These are phyloP conservation scores for Podarcis muralis DNA, from an alignment of 2,113 vertebrate species.

Conservation along the genomic window DNA sequence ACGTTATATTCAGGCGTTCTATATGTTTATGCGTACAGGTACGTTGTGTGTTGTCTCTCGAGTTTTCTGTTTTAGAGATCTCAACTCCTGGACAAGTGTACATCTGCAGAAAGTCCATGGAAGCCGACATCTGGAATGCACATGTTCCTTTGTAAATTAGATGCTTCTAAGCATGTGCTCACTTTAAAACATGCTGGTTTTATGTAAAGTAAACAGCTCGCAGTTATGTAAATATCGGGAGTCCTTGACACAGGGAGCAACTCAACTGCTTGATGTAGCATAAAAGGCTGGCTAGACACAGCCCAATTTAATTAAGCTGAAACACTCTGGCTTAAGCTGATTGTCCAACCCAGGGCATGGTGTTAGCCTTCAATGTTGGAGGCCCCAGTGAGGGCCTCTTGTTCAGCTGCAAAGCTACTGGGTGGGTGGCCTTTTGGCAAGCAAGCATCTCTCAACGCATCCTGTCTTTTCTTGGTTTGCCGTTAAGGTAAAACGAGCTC, in stretches of 20 bases:
- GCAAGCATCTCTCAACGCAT: not conserved
- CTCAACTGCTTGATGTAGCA: not conserved
- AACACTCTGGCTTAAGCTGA: not conserved
- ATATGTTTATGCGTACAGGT: not conserved
- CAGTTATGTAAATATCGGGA: not conserved
- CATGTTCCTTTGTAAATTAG: not conserved
- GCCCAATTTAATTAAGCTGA: not conserved
- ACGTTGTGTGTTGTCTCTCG: too few species aligned
- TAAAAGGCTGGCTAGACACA: not conserved
- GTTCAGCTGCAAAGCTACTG: not conserved
- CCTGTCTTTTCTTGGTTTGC: not conserved
- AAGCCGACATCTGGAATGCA: not conserved
- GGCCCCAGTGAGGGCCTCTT: not conserved
- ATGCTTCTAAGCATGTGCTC: not conserved
- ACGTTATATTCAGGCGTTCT: not conserved
- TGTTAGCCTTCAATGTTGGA: not conserved
- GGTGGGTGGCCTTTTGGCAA: not conserved
- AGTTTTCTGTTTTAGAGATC: not conserved
- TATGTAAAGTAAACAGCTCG: not conserved
- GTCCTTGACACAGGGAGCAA: not conserved
- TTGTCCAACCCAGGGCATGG: not conserved
- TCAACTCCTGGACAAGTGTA: not conserved
- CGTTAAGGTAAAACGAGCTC: not conserved
- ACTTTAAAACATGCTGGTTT: constrained; percentile 9
- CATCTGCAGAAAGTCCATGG: not conserved